Evolutionary conservation across 1,140 invertebrate genomes (phyloP).

Genomic region (Musca vetustissima): DNA sequence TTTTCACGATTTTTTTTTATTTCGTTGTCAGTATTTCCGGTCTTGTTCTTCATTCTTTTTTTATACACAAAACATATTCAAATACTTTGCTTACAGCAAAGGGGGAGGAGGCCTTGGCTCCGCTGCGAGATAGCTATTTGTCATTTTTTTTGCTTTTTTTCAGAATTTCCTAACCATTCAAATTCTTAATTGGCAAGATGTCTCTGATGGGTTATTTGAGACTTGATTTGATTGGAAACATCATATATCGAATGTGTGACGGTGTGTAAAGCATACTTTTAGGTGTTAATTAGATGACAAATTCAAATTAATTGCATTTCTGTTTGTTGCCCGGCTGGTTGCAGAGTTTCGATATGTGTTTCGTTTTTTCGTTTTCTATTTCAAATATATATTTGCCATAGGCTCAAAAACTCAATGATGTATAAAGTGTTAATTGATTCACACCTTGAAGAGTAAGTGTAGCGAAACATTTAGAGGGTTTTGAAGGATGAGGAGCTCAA

Average conservation of each 20-base stretch:
- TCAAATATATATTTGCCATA: too few relatives aligned
- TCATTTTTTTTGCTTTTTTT: not conserved
- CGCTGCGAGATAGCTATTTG: not conserved
- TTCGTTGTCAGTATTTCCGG: not conserved
- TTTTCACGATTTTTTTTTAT: not conserved
- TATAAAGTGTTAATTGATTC: slow-evolving; percentile 18
- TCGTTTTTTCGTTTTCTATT: too few relatives aligned
- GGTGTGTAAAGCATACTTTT: slow-evolving; percentile 22
- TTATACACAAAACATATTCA: too few relatives aligned
- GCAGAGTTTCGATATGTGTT: too few relatives aligned
- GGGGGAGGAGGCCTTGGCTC: not conserved
- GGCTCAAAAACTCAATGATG: not conserved
- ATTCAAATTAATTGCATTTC: slow-evolving; percentile 51
- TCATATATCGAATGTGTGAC: not conserved
- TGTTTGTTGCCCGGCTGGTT: not conserved
- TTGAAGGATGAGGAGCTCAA: too few relatives aligned
- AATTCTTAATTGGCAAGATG: slow-evolving; percentile 25
- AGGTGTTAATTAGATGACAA: slow-evolving; percentile 53
- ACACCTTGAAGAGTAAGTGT: not conserved
- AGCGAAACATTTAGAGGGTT: too few relatives aligned
- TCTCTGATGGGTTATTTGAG: slow-evolving; percentile 1
- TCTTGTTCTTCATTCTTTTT: not conserved
- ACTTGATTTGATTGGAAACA: slow-evolving; percentile 7
- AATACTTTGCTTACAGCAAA: too few relatives aligned
- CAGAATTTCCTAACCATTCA: not conserved